These are phyloP conservation scores for Clanis bilineata DNA, from an alignment of 2,888 invertebrate genomes.

Conservation along the genomic window DNA sequence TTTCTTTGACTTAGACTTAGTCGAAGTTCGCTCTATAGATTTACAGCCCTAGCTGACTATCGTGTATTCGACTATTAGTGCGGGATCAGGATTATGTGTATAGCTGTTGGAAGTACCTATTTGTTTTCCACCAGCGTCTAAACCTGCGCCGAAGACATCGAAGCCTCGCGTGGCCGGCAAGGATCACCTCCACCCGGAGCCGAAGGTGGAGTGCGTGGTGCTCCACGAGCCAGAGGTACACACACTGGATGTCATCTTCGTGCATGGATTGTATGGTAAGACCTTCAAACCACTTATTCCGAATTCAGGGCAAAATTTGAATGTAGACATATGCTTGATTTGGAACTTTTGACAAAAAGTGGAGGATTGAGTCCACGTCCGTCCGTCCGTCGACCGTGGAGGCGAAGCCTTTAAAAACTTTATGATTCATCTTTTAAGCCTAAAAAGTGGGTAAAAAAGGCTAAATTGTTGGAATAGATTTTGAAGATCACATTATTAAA, in stretches of 20 bases:
- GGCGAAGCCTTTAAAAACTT: background rate
- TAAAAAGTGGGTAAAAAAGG: too few relatives aligned
- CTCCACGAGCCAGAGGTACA: slow-evolving; percentile 52
- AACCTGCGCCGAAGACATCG: slow-evolving; percentile 18
- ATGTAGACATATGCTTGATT: too few relatives aligned
- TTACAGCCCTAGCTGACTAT: too few relatives aligned
- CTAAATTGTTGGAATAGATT: too few relatives aligned
- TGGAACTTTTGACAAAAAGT: background rate
- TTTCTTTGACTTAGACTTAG: too few relatives aligned
- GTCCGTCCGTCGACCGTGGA: too few relatives aligned
- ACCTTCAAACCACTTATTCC: background rate
- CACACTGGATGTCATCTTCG: slow-evolving; percentile 87
- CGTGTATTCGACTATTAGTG: too few relatives aligned
- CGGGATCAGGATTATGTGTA: too few relatives aligned
- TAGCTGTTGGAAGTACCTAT: background rate
- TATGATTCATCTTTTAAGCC: background rate
- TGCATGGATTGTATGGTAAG: slow-evolving; percentile 89
- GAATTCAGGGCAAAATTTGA: too few relatives aligned
- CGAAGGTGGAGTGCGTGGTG: slow-evolving; percentile 62
- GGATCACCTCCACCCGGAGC: slow-evolving; percentile 68
- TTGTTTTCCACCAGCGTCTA: slow-evolving; percentile 7
- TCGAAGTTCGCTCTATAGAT: too few relatives aligned
- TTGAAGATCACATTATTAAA: too few relatives aligned
- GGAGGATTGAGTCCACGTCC: too few relatives aligned
- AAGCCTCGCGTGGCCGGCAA: slow-evolving; percentile 54